Conservation (phyloP, 2,797 vertebrate species). For the Leptatherina wallacei region DNA sequence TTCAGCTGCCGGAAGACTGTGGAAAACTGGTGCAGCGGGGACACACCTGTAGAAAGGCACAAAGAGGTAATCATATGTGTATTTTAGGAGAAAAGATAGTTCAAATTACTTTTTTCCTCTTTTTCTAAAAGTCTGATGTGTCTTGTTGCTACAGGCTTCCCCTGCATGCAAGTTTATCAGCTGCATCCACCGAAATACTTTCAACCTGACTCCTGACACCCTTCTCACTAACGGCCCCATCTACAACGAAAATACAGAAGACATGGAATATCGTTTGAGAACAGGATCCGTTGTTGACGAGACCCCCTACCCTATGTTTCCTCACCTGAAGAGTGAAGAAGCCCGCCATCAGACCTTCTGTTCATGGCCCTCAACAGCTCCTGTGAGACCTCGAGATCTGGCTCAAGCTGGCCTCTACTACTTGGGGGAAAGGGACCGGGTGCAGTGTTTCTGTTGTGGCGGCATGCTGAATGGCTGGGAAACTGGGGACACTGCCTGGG, state of each 20-base stretch:
- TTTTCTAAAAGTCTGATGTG: constrained; percentile 7
- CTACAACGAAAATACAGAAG: constrained; percentile 75
- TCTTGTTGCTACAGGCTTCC: constrained; percentile 75
- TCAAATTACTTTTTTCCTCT: not conserved
- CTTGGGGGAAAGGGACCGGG: constrained; percentile 80
- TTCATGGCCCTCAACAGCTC: constrained; percentile 84
- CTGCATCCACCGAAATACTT: constrained; percentile 65
- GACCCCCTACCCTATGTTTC: constrained; percentile 82
- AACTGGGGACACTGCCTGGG: constrained; percentile 87
- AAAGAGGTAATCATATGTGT: constrained; percentile 64
- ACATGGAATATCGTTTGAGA: constrained; percentile 84
- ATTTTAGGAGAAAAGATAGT: not conserved
- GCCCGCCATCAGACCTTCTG: constrained; percentile 86
- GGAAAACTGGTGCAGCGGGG: constrained; percentile 89
- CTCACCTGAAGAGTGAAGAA: constrained; percentile 90
- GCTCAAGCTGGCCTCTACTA: constrained; percentile 92
- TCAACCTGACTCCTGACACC: not conserved
- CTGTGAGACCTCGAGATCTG: constrained; percentile 84
- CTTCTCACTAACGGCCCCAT: constrained; percentile 32
- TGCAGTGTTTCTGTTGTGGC: constrained; percentile 94
- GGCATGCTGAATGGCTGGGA: constrained; percentile 90
- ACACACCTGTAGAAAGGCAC: constrained; percentile 88
- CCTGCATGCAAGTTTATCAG: constrained; percentile 89
- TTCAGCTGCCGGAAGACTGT: constrained; percentile 88
- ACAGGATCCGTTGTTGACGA: constrained; percentile 92